Percentiles rank a stretch among this genome's conserved stretches.
Evolutionary conservation across 2,888 invertebrate species (phyloP).

Genomic region (Syritta pipiens): DNA sequence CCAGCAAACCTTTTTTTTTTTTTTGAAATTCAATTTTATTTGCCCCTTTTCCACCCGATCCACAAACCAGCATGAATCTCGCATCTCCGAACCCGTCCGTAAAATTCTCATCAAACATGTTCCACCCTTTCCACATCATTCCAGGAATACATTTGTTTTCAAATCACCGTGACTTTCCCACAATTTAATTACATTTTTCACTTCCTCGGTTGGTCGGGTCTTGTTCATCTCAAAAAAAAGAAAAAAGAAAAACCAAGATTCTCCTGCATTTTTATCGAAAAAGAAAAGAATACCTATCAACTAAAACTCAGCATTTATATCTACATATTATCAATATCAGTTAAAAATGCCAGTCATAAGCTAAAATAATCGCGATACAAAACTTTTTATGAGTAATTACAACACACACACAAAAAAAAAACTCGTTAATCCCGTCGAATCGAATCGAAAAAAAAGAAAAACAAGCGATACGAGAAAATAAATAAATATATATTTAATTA

Average conservation of each 20-base stretch:
- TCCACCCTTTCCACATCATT: conserved; percentile 9
- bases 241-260: conserved; percentile 10
- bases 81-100: neutral
- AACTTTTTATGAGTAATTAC: conserved; percentile 49
- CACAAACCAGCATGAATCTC: too few relatives aligned
- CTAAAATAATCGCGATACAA: conserved; percentile 23
- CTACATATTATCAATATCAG: neutral
- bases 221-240: neutral
- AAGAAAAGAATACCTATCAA: neutral
- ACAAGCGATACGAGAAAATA: conserved; percentile 18
- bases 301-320: neutral
- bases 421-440: conserved; percentile 7
- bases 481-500: conserved; percentile 15
- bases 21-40: too few relatives aligned
- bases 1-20: too few relatives aligned
- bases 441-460: conserved; percentile 8
- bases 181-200: conserved; percentile 49
- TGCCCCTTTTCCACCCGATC: too few relatives aligned
- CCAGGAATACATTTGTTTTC: conserved; percentile 51
- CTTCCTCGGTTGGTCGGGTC: conserved; percentile 30
- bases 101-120: neutral
- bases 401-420: conserved; percentile 4
- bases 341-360: conserved; percentile 33
- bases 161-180: conserved; percentile 36
- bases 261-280: conserved; percentile 37